A percentile compares a stretch with the other conserved stretches of the same genome.
Conservation (phyloP, 2,888 invertebrate genomes). For the Laothoe populi region DNA sequence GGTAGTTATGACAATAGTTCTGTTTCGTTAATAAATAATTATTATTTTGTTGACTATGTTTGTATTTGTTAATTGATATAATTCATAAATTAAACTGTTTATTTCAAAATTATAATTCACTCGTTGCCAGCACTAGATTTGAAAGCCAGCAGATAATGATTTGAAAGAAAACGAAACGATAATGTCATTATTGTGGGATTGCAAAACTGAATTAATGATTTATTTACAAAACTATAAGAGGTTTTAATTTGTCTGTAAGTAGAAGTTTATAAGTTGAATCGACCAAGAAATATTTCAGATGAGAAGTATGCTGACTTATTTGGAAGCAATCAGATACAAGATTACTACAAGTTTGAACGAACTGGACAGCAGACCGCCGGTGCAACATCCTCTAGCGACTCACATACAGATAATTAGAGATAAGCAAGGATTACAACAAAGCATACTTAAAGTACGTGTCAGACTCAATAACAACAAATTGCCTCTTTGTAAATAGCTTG, state of each 20-base stretch:
- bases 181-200: no score
- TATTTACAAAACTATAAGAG: no score
- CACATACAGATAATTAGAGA: conserved; percentile 95
- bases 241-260: no score
- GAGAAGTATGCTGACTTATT: conserved; percentile 95
- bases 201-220: no score
- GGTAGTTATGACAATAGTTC: neutral
- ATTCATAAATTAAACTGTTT: no score
- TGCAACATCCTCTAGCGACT: conserved; percentile 92
- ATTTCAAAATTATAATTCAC: no score
- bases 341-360: conserved; percentile 93
- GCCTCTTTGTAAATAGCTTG: neutral
- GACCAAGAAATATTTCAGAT: conserved; percentile 89
- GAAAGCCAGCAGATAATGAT: no score
- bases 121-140: no score
- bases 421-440: conserved; percentile 95
- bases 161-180: no score
- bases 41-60: neutral
- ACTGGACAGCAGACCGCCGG: conserved; percentile 90
- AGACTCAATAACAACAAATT: neutral
- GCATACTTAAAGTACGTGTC: conserved; percentile 88
- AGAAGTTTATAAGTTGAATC: no score
- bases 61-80: no score
- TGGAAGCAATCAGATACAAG: conserved; percentile 96
- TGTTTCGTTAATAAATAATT: neutral